Evolutionary conservation across 2,888 invertebrate genomes (phyloP), one percentile per base, ranked within the genome.

Genomic region (Eremobia ochroleuca): DNA sequence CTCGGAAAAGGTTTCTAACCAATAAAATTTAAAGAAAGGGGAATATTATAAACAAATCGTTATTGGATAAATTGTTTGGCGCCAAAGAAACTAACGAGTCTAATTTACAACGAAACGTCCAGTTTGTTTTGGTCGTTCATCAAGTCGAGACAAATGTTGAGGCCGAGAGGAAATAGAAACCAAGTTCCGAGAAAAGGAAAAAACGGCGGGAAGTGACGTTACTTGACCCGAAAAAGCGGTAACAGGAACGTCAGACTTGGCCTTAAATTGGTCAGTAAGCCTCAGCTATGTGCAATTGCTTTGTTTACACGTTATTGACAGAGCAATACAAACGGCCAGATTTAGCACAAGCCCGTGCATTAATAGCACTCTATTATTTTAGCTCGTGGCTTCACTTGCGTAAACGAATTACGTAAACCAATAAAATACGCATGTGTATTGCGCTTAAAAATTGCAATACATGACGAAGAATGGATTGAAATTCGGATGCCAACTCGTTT

Each of bases 41-140:
- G 62, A 76, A 76, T 82, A 71, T 73, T 61, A 72, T 68, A 85
- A 71, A 85, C 81, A 81, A 76, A 76, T 76, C 66, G 59, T 81
- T 77, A 85, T 81, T 58, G 76, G 77, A 66, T 67, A 59, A 72
- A 73, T 68, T 71, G 75, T 79, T 76, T 76, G 74, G 73, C 79
- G 83, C 72, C 77, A 81, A 75, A 79, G 75, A 84, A 87, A 86
- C 87, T 87, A 87, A 88, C 83, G 77, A 76, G 77, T 78, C 71
- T 87, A 87, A 89, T 90, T 88, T 88, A 88, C 84, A 86, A 79
- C 79, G 79, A 83, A 85, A 83, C 86, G 83, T 85, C 58, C 59
- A 85, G 85, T 83, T 85, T 88, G 85, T 90, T 88, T 87, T 86
- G 87, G 83, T 87, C 88, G 83, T 88, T 82, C 81, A 89, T 90